Evolutionary conservation across 64 coral and sea anemone species (phyloP), one percentile per base, ranked within the genome.

Genomic region (Orbicella faveolata): DNA sequence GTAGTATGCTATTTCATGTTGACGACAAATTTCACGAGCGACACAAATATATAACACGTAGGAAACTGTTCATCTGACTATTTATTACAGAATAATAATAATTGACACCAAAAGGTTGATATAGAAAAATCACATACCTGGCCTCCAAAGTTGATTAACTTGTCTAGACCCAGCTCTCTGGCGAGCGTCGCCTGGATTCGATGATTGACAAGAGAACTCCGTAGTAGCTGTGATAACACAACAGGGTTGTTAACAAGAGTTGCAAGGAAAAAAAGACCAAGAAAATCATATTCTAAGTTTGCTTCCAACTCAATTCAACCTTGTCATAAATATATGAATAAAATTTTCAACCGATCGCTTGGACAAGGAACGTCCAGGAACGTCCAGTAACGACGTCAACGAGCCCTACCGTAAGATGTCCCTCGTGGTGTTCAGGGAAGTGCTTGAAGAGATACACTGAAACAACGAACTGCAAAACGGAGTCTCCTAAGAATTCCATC

Each of bases 371-470:
- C 30, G 30, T 30, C 30, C 7, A 48, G 7, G 44, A 48, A 48
- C 44, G 7, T 48, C 44, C 44, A 48, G 5, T 48, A 48, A 6
- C 44, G 44, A 48, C 4, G 44, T 6, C 44, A 6, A 48, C 44
- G 7, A 48, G 44, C 37, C 65, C 20, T 90, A 98, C 96, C 84
- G 97, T 99, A 20, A 99, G 74, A 44, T 99, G 97, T 67, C 97
- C 97, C 81, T 99, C 97, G 81, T 99, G 97, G 70, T 99, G 97
- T n/a, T 99, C 94, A 16, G 97, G 94, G 64, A 99, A 99, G 62
- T 99, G 94, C 59, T 77, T 89, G 51, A 93, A 99, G 10, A 99
- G 85, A 87, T 93, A 99, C 17, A 93, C 91, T 7, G 97, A 96
- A 18, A 99, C 88, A 5, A 99, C 97, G 34, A 93, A 99, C 69